Conservation (phyloP, 1,140 invertebrate genomes). For the Drosophila pachea region DNA sequence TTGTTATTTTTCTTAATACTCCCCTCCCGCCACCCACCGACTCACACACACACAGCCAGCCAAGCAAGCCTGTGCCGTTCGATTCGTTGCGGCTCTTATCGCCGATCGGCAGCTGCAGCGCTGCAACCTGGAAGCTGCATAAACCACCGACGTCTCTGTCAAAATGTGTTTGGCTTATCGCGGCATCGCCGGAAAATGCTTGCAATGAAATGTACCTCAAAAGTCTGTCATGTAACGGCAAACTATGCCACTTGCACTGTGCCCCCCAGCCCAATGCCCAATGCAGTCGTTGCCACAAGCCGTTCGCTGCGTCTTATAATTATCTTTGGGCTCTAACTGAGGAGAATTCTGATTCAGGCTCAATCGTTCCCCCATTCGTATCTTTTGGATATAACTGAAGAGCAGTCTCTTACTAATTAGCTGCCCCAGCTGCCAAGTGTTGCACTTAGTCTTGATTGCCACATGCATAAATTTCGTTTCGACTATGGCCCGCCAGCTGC, state of each 20-base stretch:
- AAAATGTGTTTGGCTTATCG: slow-evolving; percentile 39
- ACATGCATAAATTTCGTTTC: slow-evolving; percentile 49
- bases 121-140: slow-evolving; percentile 32
- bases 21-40: neutral
- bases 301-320: too few relatives aligned
- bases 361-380: too few relatives aligned
- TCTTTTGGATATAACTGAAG: too few relatives aligned
- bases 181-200: slow-evolving; percentile 23
- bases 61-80: slow-evolving; percentile 7
- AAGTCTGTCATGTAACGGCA: slow-evolving; percentile 25
- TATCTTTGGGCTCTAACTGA: too few relatives aligned
- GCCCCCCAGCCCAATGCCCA: too few relatives aligned
- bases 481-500: slow-evolving; percentile 16
- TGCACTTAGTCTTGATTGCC: slow-evolving; percentile 64
- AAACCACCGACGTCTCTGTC: slow-evolving; percentile 12
- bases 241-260: too few relatives aligned
- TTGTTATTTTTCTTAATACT: slow-evolving; percentile 54
- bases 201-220: slow-evolving; percentile 39
- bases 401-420: too few relatives aligned
- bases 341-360: too few relatives aligned
- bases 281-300: too few relatives aligned
- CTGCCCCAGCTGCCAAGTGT: slow-evolving; percentile 56
- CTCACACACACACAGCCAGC: slow-evolving; percentile 23
- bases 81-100: slow-evolving; percentile 43
- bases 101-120: slow-evolving; percentile 31